These are phyloP conservation scores for Pomacea maculata DNA, from an alignment of 1,140 invertebrate genomes.

Conservation along the genomic window DNA sequence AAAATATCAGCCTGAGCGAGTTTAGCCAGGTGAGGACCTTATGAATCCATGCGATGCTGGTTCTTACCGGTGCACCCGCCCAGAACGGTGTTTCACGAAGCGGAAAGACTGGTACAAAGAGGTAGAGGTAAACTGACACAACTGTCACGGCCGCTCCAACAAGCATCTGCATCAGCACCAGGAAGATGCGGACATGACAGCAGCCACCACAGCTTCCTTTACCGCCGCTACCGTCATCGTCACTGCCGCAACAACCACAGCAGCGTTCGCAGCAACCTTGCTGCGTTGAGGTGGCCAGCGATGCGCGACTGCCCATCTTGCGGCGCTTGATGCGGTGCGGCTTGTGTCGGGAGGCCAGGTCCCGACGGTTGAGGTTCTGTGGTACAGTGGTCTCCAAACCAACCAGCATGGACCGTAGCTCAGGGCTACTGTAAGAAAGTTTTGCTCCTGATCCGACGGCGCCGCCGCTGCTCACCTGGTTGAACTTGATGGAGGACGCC, in stretches of 20 bases:
- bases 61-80: slow-evolving; percentile 51
- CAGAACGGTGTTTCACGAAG: slow-evolving; percentile 45
- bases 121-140: slow-evolving; percentile 39
- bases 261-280: slow-evolving; percentile 3
- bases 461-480: slow-evolving; percentile 2
- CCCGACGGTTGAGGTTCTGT: slow-evolving; percentile 39
- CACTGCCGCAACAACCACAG: slow-evolving; percentile 7
- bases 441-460: not conserved
- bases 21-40: not conserved
- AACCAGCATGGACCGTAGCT: slow-evolving; percentile 42
- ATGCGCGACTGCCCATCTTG: slow-evolving; percentile 14
- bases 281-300: not conserved
- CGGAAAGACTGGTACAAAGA: slow-evolving; percentile 30
- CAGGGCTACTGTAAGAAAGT: slow-evolving; percentile 35
- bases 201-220: slow-evolving; percentile 28
- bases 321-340: not conserved
- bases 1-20: not conserved
- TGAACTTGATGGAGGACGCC: slow-evolving; percentile 38
- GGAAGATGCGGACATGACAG: slow-evolving; percentile 33
- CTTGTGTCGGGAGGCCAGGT: slow-evolving; percentile 33
- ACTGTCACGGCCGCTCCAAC: slow-evolving; percentile 38
- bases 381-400: slow-evolving; percentile 48
- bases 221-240: slow-evolving; percentile 8
- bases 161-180: slow-evolving; percentile 41
- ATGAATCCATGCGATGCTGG: not conserved